phyloP scores from a whole-genome alignment of 37 sponge, comb jelly and placozoan species.

The Halichondria panicea region DNA sequence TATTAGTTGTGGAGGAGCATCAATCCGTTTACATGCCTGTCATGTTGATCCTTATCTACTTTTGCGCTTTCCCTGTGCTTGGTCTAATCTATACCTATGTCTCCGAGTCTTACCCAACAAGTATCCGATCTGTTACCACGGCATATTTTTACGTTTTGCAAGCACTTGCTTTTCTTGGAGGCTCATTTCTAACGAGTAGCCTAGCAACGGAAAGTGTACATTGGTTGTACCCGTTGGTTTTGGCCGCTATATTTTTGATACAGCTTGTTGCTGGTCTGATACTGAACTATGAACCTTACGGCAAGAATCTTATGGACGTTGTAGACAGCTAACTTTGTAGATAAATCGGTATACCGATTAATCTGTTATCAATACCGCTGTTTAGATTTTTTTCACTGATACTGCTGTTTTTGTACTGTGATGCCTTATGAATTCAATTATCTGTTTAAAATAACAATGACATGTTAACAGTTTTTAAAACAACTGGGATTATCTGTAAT shows the following conservation, averaged over 20 bases:
- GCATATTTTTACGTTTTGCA: neutral
- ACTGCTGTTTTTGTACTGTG: too few relatives aligned
- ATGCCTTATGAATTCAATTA: too few relatives aligned
- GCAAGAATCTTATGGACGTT: conserved; percentile 12
- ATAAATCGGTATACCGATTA: too few relatives aligned
- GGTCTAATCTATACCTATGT: conserved; percentile 39
- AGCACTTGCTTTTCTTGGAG: neutral
- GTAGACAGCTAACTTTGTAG: too few relatives aligned
- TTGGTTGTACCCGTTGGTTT: conserved; percentile 53
- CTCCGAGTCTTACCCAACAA: conserved; percentile 60
- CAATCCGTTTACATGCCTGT: conserved; percentile 24
- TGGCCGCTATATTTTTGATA: conserved; percentile 15
- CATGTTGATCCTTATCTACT: conserved; percentile 46
- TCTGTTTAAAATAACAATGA: too few relatives aligned
- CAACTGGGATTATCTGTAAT: too few relatives aligned
- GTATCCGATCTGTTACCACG: conserved; percentile 9
- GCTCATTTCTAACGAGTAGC: conserved; percentile 38
- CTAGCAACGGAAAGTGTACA: neutral
- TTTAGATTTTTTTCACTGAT: too few relatives aligned
- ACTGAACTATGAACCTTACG: conserved; percentile 34
- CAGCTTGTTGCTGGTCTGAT: conserved; percentile 32
- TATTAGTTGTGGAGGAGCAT: too few relatives aligned
- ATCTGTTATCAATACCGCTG: too few relatives aligned
- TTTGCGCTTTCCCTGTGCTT: conserved; percentile 23
- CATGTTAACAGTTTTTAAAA: too few relatives aligned